Base-by-base conservation (phyloP, 2,797 vertebrate species). In the Acestrorhynchus altus region DNA sequence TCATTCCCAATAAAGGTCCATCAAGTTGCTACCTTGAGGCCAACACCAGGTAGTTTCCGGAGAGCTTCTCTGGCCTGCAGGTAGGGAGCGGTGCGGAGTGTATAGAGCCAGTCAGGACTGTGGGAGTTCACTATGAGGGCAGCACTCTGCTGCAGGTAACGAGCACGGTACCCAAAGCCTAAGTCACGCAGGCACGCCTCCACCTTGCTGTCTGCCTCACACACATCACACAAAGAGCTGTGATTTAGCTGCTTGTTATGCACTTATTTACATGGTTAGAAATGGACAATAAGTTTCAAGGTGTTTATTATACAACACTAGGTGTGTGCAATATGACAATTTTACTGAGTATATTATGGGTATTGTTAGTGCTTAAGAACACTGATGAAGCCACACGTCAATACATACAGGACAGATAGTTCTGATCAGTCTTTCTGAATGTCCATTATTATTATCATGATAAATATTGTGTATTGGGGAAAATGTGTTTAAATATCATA, bases 91-190 rank as follows among this genome's bases (percentile, higher is more conserved):
- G 69, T 59, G 1, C 94, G 92, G 39, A 99, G 93, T 20, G 83
- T 88, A 54, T 88, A 76, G 39, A 99, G 92, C 94, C 97, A 98
- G 57, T 92, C 85, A 0, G 82, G 24, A 0, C 93, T 92, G 0
- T 93, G 90, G 0, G 89, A 88, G 57, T 94, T 89, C 12, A 95
- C 51, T 59, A 99, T 94, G 74, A 93, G 87, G 35, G 77, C 91
- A 0, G 98, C 96, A 0, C 93, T 96, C 84, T 95, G 91, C 10
- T 92, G 95, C 74, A 99, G 86, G 12, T 95, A 99, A 71, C 88
- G 93, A 54, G 98, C 97, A 52, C 98, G 94, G 90, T 99, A 99
- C 3, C 98, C 98, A 49, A 99, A 97, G 44, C 96, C 95, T 60
- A 98, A 91, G 2, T 94, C 93, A 77, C 94, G 92, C 80, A 99